These are phyloP conservation scores for Nerophis lumbriciformis DNA, from an alignment of 2,113 vertebrate genomes.

Conservation along the genomic window DNA sequence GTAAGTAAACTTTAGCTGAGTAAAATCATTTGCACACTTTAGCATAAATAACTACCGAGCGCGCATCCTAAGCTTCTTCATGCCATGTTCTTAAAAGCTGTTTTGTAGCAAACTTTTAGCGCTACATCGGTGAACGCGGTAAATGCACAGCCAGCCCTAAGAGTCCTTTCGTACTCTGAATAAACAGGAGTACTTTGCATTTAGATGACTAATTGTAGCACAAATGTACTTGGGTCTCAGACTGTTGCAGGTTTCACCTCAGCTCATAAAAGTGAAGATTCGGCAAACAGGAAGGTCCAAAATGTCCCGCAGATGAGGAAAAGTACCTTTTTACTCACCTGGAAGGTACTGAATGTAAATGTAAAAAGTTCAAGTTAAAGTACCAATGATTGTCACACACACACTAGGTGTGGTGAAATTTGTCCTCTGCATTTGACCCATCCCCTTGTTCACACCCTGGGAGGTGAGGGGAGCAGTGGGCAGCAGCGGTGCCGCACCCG, in stretches of 20 bases:
- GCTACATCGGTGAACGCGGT: not conserved
- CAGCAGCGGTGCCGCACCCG: too few relatives aligned
- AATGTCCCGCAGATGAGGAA: too few relatives aligned
- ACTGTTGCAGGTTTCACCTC: not conserved
- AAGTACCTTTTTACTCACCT: not conserved
- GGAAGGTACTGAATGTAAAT: not conserved
- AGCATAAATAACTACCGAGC: too few relatives aligned
- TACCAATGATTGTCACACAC: too few relatives aligned
- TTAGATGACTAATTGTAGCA: not conserved
- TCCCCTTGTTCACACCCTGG: too few relatives aligned
- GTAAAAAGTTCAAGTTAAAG: too few relatives aligned
- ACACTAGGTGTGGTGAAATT: too few relatives aligned
- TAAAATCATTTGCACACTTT: not conserved
- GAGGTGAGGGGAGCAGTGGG: too few relatives aligned
- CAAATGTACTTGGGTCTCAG: not conserved
- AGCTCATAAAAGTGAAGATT: not conserved
- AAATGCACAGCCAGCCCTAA: too few relatives aligned
- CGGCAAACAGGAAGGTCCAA: not conserved
- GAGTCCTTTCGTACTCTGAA: too few relatives aligned
- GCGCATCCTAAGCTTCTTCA: not conserved
- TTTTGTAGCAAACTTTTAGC: not conserved
- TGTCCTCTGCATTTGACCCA: too few relatives aligned
- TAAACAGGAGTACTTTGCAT: too few relatives aligned
- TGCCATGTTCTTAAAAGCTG: slow-evolving; percentile 2
- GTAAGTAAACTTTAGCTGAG: not conserved